Evolutionary conservation across 2,888 invertebrate species (phyloP).

Genomic region (Torymus texanus): DNA sequence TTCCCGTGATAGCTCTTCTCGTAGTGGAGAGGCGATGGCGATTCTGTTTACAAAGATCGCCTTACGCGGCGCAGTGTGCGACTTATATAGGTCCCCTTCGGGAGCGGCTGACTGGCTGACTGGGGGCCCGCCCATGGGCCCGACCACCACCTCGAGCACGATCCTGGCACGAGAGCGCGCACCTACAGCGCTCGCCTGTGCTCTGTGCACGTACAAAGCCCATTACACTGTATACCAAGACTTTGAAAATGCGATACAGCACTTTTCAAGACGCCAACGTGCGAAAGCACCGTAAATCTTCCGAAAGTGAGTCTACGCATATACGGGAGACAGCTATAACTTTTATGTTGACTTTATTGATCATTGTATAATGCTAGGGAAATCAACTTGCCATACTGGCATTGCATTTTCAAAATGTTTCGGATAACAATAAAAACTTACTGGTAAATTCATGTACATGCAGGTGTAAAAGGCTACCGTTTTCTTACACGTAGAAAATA

Average conservation of each 20-base stretch:
- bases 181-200: neutral
- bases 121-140: constrained; percentile 72
- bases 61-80: constrained; percentile 61
- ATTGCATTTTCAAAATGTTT: no score
- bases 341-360: no score
- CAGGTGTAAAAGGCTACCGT: no score
- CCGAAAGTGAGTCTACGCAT: no score
- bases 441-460: no score
- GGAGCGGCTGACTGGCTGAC: constrained; percentile 65
- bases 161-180: constrained; percentile 46
- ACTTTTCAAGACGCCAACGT: neutral
- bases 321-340: no score
- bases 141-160: constrained; percentile 68
- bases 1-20: constrained; percentile 56
- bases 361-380: no score
- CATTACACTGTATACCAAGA: constrained; percentile 52
- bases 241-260: constrained; percentile 60
- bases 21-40: constrained; percentile 65
- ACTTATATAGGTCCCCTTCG: constrained; percentile 70
- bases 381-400: no score
- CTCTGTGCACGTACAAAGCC: constrained; percentile 57
- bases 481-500: no score
- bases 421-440: no score
- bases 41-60: constrained; percentile 71
- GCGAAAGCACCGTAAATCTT: neutral